Conservation (phyloP, 2,888 invertebrate genomes). For the Polydrusus cervinus region DNA sequence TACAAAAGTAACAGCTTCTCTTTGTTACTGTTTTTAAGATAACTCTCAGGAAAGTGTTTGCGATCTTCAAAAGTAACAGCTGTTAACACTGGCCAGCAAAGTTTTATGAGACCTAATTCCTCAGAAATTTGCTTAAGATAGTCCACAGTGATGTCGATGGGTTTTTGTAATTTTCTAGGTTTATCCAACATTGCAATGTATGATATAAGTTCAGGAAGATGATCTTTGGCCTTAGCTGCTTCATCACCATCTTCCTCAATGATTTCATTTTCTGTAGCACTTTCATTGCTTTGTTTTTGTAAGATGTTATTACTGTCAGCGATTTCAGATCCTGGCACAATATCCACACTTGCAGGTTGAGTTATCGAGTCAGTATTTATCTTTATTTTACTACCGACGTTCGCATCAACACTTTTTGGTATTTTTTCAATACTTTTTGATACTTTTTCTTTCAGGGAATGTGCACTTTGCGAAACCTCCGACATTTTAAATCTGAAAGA, state of each 20-base stretch:
- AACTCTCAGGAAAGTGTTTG: constrained; percentile 78
- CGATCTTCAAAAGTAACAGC: constrained; percentile 75
- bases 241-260: constrained; percentile 21
- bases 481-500: constrained; percentile 7
- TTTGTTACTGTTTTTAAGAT: constrained; percentile 79
- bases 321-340: background rate
- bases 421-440: background rate
- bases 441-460: background rate
- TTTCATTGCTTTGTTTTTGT: background rate
- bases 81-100: constrained; percentile 78
- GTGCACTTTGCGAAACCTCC: background rate
- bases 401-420: background rate
- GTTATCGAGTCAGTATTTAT: background rate
- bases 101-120: constrained; percentile 76
- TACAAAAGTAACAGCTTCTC: constrained; percentile 82
- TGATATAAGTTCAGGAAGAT: constrained; percentile 63
- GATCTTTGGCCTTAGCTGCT: constrained; percentile 44
- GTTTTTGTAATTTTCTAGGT: constrained; percentile 65
- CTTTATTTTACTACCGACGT: background rate
- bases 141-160: constrained; percentile 71
- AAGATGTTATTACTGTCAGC: background rate
- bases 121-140: constrained; percentile 69
- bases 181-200: constrained; percentile 67
- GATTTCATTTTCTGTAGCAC: constrained; percentile 7
- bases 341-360: background rate